phyloP scores from a whole-genome alignment of 2,113 vertebrate genomes.

The Geothlypis trichas region DNA sequence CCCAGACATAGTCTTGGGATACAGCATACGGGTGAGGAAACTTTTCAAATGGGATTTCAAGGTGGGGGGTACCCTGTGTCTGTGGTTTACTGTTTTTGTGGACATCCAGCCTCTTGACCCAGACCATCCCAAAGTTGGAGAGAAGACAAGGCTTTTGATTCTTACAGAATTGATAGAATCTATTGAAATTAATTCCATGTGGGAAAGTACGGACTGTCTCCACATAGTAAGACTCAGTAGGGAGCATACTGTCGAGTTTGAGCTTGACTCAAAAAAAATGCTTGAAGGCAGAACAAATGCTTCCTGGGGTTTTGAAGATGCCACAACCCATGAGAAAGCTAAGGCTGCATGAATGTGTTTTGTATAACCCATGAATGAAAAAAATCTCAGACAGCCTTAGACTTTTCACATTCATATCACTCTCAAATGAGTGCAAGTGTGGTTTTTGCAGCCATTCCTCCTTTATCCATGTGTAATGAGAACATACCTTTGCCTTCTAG shows the following conservation, averaged over 20 bases:
- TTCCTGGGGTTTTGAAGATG: background rate
- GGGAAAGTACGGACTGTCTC: background rate
- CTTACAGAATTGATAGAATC: background rate
- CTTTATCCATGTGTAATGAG: background rate
- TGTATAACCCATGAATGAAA: background rate
- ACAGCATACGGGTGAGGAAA: background rate
- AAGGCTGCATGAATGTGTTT: background rate
- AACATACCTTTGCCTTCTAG: background rate
- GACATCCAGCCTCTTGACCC: background rate
- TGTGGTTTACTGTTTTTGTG: background rate
- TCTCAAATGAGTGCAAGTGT: background rate
- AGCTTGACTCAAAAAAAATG: background rate
- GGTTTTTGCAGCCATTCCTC: background rate
- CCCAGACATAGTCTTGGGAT: background rate
- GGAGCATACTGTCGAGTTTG: background rate
- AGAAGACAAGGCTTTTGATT: background rate
- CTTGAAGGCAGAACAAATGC: constrained; percentile 20
- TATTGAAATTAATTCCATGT: constrained; percentile 32
- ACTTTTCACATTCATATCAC: background rate
- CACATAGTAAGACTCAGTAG: background rate
- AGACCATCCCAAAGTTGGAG: background rate
- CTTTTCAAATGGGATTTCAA: background rate
- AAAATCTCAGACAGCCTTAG: background rate
- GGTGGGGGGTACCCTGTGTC: background rate
- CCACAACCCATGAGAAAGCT: background rate